Evolutionary conservation across 2,113 vertebrate species (phyloP), one percentile per base, ranked within the genome.

Genomic region (Laticauda laticaudata): DNA sequence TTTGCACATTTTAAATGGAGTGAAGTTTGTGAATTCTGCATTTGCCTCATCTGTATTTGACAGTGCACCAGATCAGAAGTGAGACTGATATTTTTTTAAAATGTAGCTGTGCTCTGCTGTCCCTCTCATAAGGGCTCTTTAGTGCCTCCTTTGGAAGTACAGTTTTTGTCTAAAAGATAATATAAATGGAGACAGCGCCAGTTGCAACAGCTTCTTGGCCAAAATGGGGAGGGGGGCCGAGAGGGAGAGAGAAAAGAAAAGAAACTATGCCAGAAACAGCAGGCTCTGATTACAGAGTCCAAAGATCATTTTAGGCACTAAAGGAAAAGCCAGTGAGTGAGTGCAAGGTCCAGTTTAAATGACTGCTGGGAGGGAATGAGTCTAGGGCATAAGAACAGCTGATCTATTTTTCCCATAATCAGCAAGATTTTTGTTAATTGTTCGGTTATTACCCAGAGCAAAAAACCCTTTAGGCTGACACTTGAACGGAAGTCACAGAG

Each of bases 251-350:
- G 34, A 4, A 12, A 6, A 24, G 7, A 64, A 92, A 69, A 26
- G 69, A 64, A 56, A 86, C 59, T 1, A 88, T 94, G 96, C 95
- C 93, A 96, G 95, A 95, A 95, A 93, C n/a, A 18, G 94, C 93
- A 94, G 94, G 92, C 95, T 97, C 95, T 94, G 94, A 95, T 96
- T 94, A 95, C 96, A 87, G 64, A 96, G 98, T 98, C 97, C 98
- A 98, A 98, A 98, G 98, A 98, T 98, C 97, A 96, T 94, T 89
- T 91, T 95, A 89, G 89, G 93, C 95, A 92, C 95, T 94, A 92
- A 96, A 96, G 95, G 93, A 92, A 92, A 92, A 95, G 95, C 95
- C 93, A 96, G 93, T 95, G 61, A 56, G 91, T 34, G 95, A 96
- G 97, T 96, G 92, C 97, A 97, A 97, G 96, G 97, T 98, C 96